These are phyloP conservation scores for Lucinisca nassula DNA, from an alignment of 2,888 invertebrate genomes.

Conservation along the genomic window DNA sequence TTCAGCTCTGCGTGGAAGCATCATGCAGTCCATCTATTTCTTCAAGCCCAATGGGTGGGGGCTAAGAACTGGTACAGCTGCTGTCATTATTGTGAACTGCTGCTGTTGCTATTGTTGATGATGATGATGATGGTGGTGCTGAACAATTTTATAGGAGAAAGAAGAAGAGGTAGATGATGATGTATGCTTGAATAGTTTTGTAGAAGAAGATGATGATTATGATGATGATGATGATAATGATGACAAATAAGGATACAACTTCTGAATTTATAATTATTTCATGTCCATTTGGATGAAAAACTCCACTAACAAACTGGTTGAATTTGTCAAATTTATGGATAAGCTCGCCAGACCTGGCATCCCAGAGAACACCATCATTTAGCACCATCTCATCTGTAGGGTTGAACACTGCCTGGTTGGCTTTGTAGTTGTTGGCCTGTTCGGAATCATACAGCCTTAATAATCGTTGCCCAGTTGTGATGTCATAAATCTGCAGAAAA, in stretches of 20 bases:
- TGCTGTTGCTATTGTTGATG: too few species aligned
- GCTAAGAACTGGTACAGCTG: too few species aligned
- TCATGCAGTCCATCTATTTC: too few species aligned
- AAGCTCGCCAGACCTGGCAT: conserved; percentile 94
- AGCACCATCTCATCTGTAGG: conserved; percentile 97
- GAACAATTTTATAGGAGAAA: too few species aligned
- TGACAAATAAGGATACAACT: conserved; percentile 90
- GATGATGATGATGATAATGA: too few species aligned
- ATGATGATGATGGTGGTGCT: too few species aligned
- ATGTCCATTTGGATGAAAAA: conserved; percentile 98
- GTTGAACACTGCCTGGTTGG: conserved; percentile 98
- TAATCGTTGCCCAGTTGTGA: conserved; percentile 93
- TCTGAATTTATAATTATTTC: conserved; percentile 99
- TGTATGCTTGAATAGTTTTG: too few species aligned
- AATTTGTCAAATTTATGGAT: conserved; percentile 99
- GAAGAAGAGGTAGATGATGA: too few species aligned
- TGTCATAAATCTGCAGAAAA: conserved; percentile 93
- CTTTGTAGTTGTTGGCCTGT: conserved; percentile 96
- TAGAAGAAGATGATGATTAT: too few species aligned
- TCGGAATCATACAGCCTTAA: conserved; percentile 92
- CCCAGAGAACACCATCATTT: conserved; percentile 98
- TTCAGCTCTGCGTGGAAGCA: too few species aligned
- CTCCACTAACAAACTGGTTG: conserved; percentile 97
- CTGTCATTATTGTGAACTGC: too few species aligned
- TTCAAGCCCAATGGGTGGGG: too few species aligned